Percentiles rank a stretch among this genome's conserved stretches.
phyloP scores from a whole-genome alignment of 2,888 invertebrate genomes.

The Eupelmus urozonus region DNA sequence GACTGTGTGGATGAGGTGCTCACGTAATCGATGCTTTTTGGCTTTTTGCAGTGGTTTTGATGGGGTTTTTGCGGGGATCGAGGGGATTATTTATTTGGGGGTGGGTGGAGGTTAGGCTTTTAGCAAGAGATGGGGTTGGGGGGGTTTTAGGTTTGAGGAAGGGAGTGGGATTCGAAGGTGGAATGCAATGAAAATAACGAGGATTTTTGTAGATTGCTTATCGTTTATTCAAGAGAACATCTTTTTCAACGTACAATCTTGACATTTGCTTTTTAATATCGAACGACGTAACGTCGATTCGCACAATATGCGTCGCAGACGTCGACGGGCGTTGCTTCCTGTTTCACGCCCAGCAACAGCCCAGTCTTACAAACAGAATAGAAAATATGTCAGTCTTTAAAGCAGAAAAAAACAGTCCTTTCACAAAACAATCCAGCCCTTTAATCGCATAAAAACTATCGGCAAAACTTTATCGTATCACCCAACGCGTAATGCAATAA shows the following conservation, averaged over 20 bases:
- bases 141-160: too few relatives aligned
- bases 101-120: too few relatives aligned
- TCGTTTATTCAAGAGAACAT: slow-evolving; percentile 27
- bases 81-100: not conserved
- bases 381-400: too few relatives aligned
- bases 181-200: slow-evolving; percentile 14
- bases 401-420: too few relatives aligned
- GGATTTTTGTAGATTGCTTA: not conserved
- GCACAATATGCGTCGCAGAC: slow-evolving; percentile 19
- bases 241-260: not conserved
- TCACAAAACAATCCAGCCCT: too few relatives aligned
- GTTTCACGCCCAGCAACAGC: not conserved
- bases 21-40: slow-evolving; percentile 31
- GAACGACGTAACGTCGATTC: slow-evolving; percentile 17
- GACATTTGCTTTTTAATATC: not conserved
- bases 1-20: slow-evolving; percentile 34
- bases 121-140: too few relatives aligned
- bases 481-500: not conserved
- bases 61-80: not conserved
- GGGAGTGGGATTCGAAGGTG: too few relatives aligned
- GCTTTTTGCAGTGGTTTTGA: not conserved
- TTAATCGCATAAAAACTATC: too few relatives aligned
- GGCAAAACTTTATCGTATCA: too few relatives aligned
- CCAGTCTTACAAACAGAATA: not conserved
- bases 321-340: slow-evolving; percentile 8